Base-by-base conservation (phyloP, 2,888 invertebrate species). In the Drosophila helvetica region DNA sequence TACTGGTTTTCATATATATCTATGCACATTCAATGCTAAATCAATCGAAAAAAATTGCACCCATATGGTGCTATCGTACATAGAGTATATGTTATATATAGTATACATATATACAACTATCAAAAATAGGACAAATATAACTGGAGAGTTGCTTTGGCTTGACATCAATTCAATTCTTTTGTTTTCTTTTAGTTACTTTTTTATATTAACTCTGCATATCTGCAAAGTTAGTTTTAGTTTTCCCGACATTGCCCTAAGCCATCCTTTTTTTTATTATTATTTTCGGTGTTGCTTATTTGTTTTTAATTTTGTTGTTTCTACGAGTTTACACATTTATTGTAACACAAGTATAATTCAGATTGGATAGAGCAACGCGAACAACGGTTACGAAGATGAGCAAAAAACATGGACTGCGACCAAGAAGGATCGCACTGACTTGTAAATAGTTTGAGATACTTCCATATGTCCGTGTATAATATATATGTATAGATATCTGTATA, bases 61-160 rank as follows among this genome's bases (percentile, higher is more conserved):
- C 51, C 51, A 50, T 47, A 22, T 42, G 18, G 54, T 60, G 15
- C 38, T 38, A 38, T n/a, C 38, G 38, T n/a, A 38, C 38, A 46
- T 19, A 48, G 17, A 50, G 22, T 53, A 43, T 64, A 55, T 71
- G 43, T 51, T 69, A 52, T 58, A 47, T 58, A 63, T 56, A 22
- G 45, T 63, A 57, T 61, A 52, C 68, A 77, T 77, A 79, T 79
- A 76, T 71, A 77, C 80, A 75, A 86, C 86, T 82, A 82, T 82
- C 82, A 82, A 86, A 82, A 82, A 82, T 82, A 82, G 83, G 83
- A 82, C 80, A 77, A 86, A 86, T 73, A 68, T 67, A 82, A 82
- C 75, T 78, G 68, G 66, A 67, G 66, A 57, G 51, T 52, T 66
- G 38, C 22, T 15, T 45, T 66, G 65, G 65, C 65, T 55, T 3